Base-by-base conservation (phyloP, 2,888 invertebrate species). In the Caenorhabditis sp. region DNA sequence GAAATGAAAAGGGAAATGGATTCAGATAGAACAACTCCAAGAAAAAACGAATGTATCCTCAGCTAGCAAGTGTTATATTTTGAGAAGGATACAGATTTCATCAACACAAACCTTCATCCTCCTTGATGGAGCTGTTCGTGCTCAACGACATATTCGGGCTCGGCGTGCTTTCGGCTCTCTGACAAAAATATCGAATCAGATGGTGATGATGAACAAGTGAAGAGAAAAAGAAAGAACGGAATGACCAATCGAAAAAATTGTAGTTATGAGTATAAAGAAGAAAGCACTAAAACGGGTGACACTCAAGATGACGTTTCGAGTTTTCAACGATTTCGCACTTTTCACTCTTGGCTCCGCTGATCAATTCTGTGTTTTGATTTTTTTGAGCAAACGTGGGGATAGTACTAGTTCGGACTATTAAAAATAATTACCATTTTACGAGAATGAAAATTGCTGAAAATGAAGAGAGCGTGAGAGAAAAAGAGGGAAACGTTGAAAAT, bases 101-200 rank as follows among this genome's bases (percentile, higher is more conserved):
- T n/a, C 22, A 22, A 22, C 8, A 77, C 79, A 70, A 79, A 79
- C 79, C 79, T 79, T 79, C 79, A 64, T 79, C 79, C 79, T 79
- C 79, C 56, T 79, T 79, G 51, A 79, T 26, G 68, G 79, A 79
- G 79, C 64, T 79, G 70, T 79, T 79, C 79, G 79, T 79, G 79
- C 79, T 79, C 70, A 69, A 72, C 70, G 79, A 79, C 79, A 70
- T 77, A 51, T 49, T 58, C 35, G 24, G 31, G 41, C 38, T 56
- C 77, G 14, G 63, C 76, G 24, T 26, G 58, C 59, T 59, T 68
- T 19, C 35, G 44, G 28, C 19, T 74, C 16, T 49, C 44, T 38
- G 51, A 16, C 38, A 68, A 58, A 47, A 19, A 64, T 14, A 66
- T n/a, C 22, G 28, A 47, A 47, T 35, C 47, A 47, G 31, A 47